Base-by-base conservation (phyloP, 2,888 invertebrate genomes). In the Drosophila algonquin region DNA sequence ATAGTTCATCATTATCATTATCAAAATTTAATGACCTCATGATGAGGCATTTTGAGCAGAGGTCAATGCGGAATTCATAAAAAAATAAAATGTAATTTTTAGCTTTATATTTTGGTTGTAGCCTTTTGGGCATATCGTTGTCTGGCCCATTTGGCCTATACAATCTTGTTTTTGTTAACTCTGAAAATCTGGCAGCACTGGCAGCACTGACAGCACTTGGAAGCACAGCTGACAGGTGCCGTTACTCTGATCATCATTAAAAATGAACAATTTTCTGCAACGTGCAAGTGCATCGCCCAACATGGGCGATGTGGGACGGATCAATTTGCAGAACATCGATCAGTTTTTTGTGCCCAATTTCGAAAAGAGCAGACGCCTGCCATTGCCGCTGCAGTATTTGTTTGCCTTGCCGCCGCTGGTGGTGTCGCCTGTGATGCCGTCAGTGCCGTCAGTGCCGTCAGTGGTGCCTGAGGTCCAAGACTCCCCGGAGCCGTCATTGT, bases 161-260 rank as follows among this genome's bases (percentile, higher is more conserved):
- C 27, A 27, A 27, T 18, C 18, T 18, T 1, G 18, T 18, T 18
- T 18, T 18, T 18, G 18, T 18, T 18, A 18, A 18, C 2, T 27
- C 27, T 6, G 24, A 27, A 6, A 27, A 27, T 27, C 24, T 27
- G 24, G 24, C 24, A 27, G 1, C 27, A 27, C 27, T 27, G 27
- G 5, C 24, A 21, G 2, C 21, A 21, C 27, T 8, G 27, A 7
- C 27, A 27, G 8, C 27, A 27, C 8, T 27, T 44, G 16, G 47
- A n/a, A 21, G 0, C 18, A 5, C 83, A 80, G 77, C 73, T 80
- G 83, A 0, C 0, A 47, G 64, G 16, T 72, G 65, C 82, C 82
- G 82, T 86, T 82, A 85, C 27, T 8, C 27, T 27, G 24, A 24
- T 24, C 24, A 12, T 35, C 12, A 12, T 12, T 12, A 12, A 35